These are phyloP conservation scores for Rhizoglyphus robini DNA, from an alignment of 1,140 invertebrate genomes.

Conservation along the genomic window DNA sequence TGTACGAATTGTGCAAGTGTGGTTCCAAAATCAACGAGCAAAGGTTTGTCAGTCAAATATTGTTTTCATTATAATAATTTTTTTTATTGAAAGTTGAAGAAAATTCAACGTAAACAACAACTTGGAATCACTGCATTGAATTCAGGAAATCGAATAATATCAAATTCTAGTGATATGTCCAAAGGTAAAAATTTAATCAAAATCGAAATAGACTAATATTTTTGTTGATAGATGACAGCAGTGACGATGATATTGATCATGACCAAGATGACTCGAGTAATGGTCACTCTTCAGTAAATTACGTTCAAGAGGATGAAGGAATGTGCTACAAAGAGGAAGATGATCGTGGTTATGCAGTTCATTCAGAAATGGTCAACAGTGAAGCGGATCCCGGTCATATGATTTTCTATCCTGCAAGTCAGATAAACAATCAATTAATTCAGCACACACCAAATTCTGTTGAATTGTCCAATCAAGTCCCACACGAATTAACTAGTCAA, in stretches of 20 bases:
- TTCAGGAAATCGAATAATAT: constrained; percentile 19
- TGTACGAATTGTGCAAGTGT: constrained; percentile 93
- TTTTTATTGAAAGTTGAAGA: constrained; percentile 26
- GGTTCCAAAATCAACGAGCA: constrained; percentile 94
- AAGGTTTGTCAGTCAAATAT: constrained; percentile 38
- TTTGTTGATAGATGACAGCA: background rate
- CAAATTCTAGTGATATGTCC: constrained; percentile 17
- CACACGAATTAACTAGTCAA: no score
- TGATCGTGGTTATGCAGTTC: no score
- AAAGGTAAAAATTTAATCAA: background rate
- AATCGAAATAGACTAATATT: background rate
- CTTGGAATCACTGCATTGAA: background rate
- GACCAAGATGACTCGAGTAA: no score
- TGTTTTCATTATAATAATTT: background rate
- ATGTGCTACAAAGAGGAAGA: no score
- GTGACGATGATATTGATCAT: background rate
- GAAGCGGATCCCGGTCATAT: no score
- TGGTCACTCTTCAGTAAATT: no score
- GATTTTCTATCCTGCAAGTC: no score
- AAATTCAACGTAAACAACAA: constrained; percentile 29
- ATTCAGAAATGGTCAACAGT: no score
- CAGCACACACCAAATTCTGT: no score
- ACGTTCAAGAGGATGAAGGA: no score
- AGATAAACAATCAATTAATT: no score
- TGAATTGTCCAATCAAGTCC: no score